A percentile compares a stretch with the other conserved stretches of the same genome.
Evolutionary conservation across 92 coral and sea anemone species (phyloP).

Genomic region (Epizoanthus scotinus): DNA sequence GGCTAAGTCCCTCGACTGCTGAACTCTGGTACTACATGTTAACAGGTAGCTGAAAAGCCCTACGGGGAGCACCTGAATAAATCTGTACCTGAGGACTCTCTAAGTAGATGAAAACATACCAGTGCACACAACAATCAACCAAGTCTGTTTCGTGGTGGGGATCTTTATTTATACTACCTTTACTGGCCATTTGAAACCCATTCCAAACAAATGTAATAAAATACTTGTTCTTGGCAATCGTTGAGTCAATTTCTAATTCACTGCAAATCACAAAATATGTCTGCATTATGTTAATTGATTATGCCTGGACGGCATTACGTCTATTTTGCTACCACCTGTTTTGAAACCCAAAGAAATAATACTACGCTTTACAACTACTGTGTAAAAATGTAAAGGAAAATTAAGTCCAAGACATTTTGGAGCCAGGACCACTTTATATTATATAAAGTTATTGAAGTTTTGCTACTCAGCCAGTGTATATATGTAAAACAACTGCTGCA

Average conservation of each 20-base stretch:
- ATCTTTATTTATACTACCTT: slow-evolving; percentile 15
- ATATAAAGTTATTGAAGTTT: slow-evolving; percentile 29
- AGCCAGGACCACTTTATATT: slow-evolving; percentile 22
- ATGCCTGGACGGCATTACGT: not conserved
- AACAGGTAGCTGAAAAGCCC: no score
- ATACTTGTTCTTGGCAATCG: slow-evolving; percentile 14
- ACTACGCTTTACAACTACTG: slow-evolving; percentile 4
- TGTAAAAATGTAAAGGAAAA: slow-evolving; percentile 28
- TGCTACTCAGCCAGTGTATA: slow-evolving; percentile 22
- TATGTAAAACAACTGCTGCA: slow-evolving; percentile 11
- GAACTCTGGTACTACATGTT: no score
- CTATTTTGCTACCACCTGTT: slow-evolving; percentile 23
- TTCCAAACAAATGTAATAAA: slow-evolving; percentile 32
- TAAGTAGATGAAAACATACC: no score
- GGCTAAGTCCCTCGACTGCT: no score
- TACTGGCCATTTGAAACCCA: slow-evolving; percentile 5
- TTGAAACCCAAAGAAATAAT: slow-evolving; percentile 26
- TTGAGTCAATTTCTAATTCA: slow-evolving; percentile 18
- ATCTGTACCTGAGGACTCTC: no score
- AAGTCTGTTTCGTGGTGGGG: slow-evolving; percentile 8
- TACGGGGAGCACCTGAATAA: no score
- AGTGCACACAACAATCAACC: slow-evolving; percentile 9
- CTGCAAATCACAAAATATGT: slow-evolving; percentile 37
- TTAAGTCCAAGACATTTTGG: slow-evolving; percentile 6
- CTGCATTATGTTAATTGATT: slow-evolving; percentile 24